Percentiles rank a stretch among this genome's conserved stretches.
Evolutionary conservation across 2,113 vertebrate species (phyloP).

Genomic region (Oriolus oriolus): DNA sequence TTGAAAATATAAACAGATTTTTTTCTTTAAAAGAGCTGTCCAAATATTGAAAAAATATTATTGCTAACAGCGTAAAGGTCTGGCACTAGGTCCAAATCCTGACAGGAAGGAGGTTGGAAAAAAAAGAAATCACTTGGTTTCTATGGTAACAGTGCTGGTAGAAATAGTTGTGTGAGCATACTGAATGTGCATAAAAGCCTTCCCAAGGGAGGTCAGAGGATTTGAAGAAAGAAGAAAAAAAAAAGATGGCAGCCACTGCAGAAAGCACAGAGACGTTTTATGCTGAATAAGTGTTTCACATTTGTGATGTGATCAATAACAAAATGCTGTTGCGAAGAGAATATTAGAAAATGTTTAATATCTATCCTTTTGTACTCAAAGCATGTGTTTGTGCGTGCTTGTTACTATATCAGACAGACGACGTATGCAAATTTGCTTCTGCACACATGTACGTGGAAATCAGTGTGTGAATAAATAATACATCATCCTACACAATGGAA

Average conservation of each 20-base stretch:
- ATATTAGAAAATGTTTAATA: neutral
- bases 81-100: slow-evolving; percentile 66
- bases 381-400: neutral
- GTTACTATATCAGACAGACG: neutral
- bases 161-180: slow-evolving; percentile 73
- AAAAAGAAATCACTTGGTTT: slow-evolving; percentile 12
- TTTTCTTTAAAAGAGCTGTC: slow-evolving; percentile 54
- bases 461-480: neutral
- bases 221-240: slow-evolving; percentile 33
- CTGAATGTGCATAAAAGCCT: slow-evolving; percentile 72
- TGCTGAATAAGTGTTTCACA: slow-evolving; percentile 68
- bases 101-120: neutral
- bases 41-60: slow-evolving; percentile 71
- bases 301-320: neutral
- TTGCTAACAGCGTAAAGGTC: slow-evolving; percentile 57
- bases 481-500: neutral
- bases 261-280: neutral
- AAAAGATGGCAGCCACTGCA: slow-evolving; percentile 21
- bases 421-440: neutral
- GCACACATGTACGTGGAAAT: neutral
- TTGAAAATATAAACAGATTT: slow-evolving; percentile 55
- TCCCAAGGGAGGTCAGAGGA: slow-evolving; percentile 74
- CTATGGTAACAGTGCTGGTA: slow-evolving; percentile 76
- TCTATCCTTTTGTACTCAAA: neutral
- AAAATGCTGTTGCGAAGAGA: neutral